Evolutionary conservation across 2,888 invertebrate genomes (phyloP).

Genomic region (Siphlonurus alternatus): DNA sequence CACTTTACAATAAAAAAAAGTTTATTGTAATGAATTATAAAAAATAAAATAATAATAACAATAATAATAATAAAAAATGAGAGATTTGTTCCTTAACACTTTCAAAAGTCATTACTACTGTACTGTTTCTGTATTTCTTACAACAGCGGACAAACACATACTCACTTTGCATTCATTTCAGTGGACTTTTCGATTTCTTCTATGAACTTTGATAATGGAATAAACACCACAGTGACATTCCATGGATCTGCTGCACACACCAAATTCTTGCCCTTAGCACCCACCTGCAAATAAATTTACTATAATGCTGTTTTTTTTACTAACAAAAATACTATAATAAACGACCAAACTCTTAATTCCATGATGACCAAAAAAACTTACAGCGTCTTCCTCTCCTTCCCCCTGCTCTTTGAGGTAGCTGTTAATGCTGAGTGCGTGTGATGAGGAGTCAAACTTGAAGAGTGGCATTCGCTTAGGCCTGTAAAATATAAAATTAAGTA

Average conservation of each 20-base stretch:
- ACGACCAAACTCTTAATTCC: too few relatives aligned
- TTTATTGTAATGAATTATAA: slow-evolving; percentile 6
- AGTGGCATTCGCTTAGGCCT: slow-evolving; percentile 32
- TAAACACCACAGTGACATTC: slow-evolving; percentile 61
- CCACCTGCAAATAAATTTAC: slow-evolving; percentile 15
- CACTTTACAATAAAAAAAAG: too few relatives aligned
- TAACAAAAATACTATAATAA: not conserved
- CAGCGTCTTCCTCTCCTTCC: slow-evolving; percentile 5
- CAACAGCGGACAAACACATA: not conserved
- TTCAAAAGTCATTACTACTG: slow-evolving; percentile 10
- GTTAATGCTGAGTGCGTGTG: slow-evolving; percentile 36
- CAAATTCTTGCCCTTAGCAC: slow-evolving; percentile 32
- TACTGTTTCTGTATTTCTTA: not conserved
- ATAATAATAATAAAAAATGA: slow-evolving; percentile 8
- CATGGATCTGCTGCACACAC: slow-evolving; percentile 62
- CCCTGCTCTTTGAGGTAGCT: slow-evolving; percentile 32
- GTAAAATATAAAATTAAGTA: slow-evolving; percentile 8
- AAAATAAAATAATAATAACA: slow-evolving; percentile 8
- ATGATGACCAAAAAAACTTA: not conserved
- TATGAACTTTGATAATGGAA: slow-evolving; percentile 66
- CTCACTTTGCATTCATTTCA: slow-evolving; percentile 19
- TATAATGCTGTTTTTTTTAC: too few relatives aligned
- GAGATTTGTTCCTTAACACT: too few relatives aligned
- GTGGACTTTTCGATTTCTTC: slow-evolving; percentile 62
- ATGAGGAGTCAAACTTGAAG: slow-evolving; percentile 54